Base-by-base conservation (phyloP, 2,797 vertebrate species). In the Florisuga fusca region DNA sequence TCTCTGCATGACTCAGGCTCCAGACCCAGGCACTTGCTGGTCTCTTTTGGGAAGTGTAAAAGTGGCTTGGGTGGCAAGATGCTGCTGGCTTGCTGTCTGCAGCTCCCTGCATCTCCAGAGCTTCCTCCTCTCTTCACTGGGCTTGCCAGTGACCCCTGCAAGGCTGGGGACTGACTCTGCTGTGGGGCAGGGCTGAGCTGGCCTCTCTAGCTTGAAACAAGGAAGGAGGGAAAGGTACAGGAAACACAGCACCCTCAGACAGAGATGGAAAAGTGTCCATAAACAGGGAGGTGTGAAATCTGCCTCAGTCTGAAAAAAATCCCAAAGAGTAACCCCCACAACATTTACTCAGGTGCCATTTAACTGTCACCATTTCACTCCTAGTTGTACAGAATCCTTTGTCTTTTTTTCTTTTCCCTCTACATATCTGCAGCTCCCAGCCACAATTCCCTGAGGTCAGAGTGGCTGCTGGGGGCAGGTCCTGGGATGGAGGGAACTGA, bases 61-160 rank as follows among this genome's bases (percentile, higher is more conserved):
- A 93, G 58, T 1, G 0, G 33, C 23, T 82, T 22, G 19, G 15
- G 2, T 6, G 34, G 57, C 66, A 82, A 66, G 55, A n/a, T 2
- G 3, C 50, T 13, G 72, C 3, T 5, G 6, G 33, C 14, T 26
- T 74, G 23, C 14, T 11, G 66, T 58, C 62, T 38, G 34, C 57
- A 54, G 38, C 25, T 29, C 33, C 18, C 46, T 67, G 80, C 66
- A 21, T 26, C 77, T 55, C 83, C 2, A 2, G n/a, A 77, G n/a
- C 26, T 55, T 43, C 2, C 13, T 87, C 31, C 51, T 57, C 55
- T 8, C 38, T 41, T 38, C 38, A 38, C 38, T 38, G 38, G n/a
- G 48, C 55, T 7, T 7, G 4, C 0, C 1, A 0, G 21, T 23
- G 19, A 36, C 36, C 31, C 2, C 2, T 58, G 33, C 1, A 1